Evolutionary conservation across 1,140 invertebrate species (phyloP).

Genomic region (Scaptomyza graminum): DNA sequence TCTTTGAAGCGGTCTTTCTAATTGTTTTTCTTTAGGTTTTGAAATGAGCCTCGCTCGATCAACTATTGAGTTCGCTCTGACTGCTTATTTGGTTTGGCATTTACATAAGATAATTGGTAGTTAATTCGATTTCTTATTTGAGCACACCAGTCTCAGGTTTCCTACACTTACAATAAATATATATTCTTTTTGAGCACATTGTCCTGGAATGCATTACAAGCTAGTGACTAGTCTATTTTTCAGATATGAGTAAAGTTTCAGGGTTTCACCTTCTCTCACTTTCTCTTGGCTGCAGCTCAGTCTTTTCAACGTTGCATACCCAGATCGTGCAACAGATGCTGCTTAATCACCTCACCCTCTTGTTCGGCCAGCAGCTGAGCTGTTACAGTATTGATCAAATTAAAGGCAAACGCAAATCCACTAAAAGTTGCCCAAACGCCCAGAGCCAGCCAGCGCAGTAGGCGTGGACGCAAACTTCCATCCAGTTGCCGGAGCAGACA

Average conservation of each 20-base stretch:
- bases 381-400: conserved; percentile 89
- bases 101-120: conserved; percentile 68
- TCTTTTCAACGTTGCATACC: conserved; percentile 69
- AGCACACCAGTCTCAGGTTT: conserved; percentile 31
- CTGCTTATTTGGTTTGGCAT: conserved; percentile 66
- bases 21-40: background rate
- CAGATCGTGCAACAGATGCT: conserved; percentile 79
- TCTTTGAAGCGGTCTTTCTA: conserved; percentile 58
- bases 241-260: conserved; percentile 48
- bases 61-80: background rate
- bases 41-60: conserved; percentile 66
- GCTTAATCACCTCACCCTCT: conserved; percentile 75
- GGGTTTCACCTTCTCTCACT: conserved; percentile 14
- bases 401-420: conserved; percentile 96
- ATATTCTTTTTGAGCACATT: conserved; percentile 60
- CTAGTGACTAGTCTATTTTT: conserved; percentile 66
- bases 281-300: conserved; percentile 26
- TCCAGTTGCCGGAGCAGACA: conserved; percentile 98
- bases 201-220: conserved; percentile 62
- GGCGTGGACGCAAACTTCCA: conserved; percentile 94
- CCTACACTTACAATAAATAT: conserved; percentile 16
- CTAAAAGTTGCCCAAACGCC: conserved; percentile 96
- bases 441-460: conserved; percentile 97
- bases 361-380: conserved; percentile 75
- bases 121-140: conserved; percentile 47